Base-by-base conservation (phyloP, 1,140 invertebrate genomes). In the Halesus radiatus region DNA sequence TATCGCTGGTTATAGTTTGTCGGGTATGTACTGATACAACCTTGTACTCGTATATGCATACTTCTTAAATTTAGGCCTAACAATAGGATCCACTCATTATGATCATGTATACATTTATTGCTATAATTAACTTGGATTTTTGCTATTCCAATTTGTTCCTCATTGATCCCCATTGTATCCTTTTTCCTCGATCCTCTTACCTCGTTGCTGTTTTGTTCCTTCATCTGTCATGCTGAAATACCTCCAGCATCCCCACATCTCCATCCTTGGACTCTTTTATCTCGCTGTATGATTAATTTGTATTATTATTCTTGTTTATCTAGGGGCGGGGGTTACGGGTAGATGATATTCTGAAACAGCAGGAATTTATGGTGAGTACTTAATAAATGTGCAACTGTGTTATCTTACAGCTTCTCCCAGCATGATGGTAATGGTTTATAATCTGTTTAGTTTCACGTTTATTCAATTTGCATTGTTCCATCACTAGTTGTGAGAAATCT, bases 321-420 rank as follows among this genome's bases (percentile, higher is more conserved):
- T 72, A 83, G 81, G 81, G 79, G 81, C 81, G 81, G 81, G 81
- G 81, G 81, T 83, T 83, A 79, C 81, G 81, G 81, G 81, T 83
- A 83, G 81, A 83, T 83, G 81, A 83, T 79, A 83, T 83, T 78
- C 81, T 83, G 72, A 83, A 83, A 80, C 81, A 83, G 79, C 81
- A 83, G 76, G 81, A 83, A 77, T 83, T 83, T 80, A 83, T 83
- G 81, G 81, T 83, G 73, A 83, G 81, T 80, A 72, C 18, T 72
- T 52, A 50, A 18, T 72, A 45, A 72, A 72, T 72, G 68, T 50
- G 68, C 68, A 72, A 37, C 62, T 66, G 62, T 29, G 22, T 66
- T 66, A 45, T 45, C 23, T 66, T 37, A 20, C n/a, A 58, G 26
- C 29, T 29, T n/a, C 62, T 37, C 13, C 22, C 22, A 15, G 62